Evolutionary conservation across 2,888 invertebrate genomes (phyloP).

Genomic region (Yponomeuta malinellus): DNA sequence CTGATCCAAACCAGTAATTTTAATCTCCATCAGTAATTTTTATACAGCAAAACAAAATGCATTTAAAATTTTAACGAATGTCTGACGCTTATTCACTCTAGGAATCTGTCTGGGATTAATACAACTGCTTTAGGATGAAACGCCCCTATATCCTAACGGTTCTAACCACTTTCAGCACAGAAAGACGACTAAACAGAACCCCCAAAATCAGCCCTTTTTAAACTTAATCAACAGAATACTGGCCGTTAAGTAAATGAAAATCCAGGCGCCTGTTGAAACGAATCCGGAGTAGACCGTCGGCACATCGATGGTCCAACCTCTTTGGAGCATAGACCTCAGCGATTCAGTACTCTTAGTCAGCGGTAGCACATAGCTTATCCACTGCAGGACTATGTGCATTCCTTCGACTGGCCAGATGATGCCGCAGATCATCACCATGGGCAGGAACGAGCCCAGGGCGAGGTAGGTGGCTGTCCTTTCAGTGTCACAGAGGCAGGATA

Average conservation of each 20-base stretch:
- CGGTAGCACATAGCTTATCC: conserved; percentile 85
- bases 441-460: conserved; percentile 89
- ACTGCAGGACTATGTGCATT: conserved; percentile 85
- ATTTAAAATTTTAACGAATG: neutral
- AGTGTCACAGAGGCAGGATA: conserved; percentile 86
- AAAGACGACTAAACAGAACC: neutral
- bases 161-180: neutral
- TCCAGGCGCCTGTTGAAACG: conserved; percentile 86
- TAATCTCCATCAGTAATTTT: too few relatives aligned
- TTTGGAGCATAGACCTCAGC: conserved; percentile 87
- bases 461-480: conserved; percentile 90
- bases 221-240: conserved; percentile 88
- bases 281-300: conserved; percentile 89
- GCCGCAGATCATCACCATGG: conserved; percentile 90
- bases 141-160: neutral
- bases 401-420: conserved; percentile 97
- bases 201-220: conserved; percentile 81
- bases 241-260: conserved; percentile 81
- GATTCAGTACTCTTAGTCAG: conserved; percentile 93
- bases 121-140: too few relatives aligned
- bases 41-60: neutral
- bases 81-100: too few relatives aligned
- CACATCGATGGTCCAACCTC: conserved; percentile 85
- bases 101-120: too few relatives aligned
- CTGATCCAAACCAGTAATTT: too few relatives aligned